These are phyloP conservation scores for Hestina assimilis DNA, from an alignment of 1,140 invertebrate species.

Conservation along the genomic window DNA sequence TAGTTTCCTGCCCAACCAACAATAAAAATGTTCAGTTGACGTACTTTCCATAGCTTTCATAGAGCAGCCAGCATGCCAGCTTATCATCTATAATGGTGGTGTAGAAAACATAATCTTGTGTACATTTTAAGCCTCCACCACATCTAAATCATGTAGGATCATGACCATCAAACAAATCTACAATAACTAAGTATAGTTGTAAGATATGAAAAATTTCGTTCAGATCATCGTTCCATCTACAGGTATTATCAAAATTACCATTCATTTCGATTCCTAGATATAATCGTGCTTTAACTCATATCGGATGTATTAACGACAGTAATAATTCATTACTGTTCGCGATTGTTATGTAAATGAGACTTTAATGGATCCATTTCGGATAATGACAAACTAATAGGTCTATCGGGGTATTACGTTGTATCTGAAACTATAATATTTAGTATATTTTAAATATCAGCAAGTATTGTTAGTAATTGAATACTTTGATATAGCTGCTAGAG, in stretches of 20 bases:
- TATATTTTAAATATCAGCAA: neutral
- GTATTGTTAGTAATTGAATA: neutral
- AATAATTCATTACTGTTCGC: conserved; percentile 11
- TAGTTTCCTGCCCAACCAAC: too few relatives aligned
- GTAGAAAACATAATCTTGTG: too few relatives aligned
- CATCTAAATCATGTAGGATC: too few relatives aligned
- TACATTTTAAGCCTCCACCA: too few relatives aligned
- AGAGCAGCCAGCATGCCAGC: too few relatives aligned
- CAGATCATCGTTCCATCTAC: neutral
- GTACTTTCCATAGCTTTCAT: too few relatives aligned
- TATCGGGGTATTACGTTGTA: neutral
- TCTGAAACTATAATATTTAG: neutral
- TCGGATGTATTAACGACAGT: conserved; percentile 10
- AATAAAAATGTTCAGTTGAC: too few relatives aligned
- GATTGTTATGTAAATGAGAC: conserved; percentile 19
- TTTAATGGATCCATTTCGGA: conserved; percentile 10
- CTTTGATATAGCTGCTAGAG: too few relatives aligned
- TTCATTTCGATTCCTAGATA: neutral
- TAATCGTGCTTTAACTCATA: neutral
- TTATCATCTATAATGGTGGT: too few relatives aligned
- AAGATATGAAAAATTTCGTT: too few relatives aligned
- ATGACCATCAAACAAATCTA: too few relatives aligned
- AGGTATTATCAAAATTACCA: neutral
- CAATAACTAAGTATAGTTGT: too few relatives aligned
- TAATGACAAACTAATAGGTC: conserved; percentile 16